Percentiles rank a stretch among this genome's conserved stretches.
Evolutionary conservation across 2,113 vertebrate species (phyloP).

Genomic region (Lagopus muta): DNA sequence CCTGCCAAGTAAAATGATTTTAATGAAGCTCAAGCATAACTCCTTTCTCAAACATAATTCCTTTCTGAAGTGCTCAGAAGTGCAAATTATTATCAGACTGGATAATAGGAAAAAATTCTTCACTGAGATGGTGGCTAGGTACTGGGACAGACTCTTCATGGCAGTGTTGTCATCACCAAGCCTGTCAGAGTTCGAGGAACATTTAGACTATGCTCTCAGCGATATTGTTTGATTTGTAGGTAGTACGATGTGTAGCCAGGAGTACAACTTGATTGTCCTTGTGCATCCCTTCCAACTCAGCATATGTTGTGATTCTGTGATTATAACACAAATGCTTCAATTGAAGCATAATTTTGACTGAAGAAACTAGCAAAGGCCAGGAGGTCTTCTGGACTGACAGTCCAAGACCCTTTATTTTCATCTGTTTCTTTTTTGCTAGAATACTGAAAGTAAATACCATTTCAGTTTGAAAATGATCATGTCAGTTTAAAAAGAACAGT

Average conservation of each 20-base stretch:
- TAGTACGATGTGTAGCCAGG: background rate
- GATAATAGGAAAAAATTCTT: background rate
- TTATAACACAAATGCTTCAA: background rate
- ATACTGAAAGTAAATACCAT: background rate
- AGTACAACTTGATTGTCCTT: background rate
- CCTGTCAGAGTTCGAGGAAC: background rate
- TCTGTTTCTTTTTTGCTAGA: background rate
- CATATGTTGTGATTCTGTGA: background rate
- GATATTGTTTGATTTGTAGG: background rate
- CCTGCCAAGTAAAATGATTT: background rate
- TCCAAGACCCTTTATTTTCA: background rate
- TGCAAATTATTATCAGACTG: background rate
- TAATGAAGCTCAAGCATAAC: background rate
- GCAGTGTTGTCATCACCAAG: background rate
- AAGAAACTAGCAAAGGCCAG: background rate
- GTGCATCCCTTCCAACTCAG: background rate
- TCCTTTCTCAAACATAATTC: background rate
- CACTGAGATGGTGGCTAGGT: background rate
- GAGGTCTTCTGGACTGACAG: background rate
- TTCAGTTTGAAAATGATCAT: background rate
- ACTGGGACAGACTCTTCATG: background rate
- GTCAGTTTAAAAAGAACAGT: background rate
- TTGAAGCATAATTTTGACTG: background rate
- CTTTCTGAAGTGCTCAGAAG: background rate
- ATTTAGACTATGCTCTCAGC: background rate